Conservation (phyloP, 2,888 invertebrate genomes). For the Drosophila yooni region DNA sequence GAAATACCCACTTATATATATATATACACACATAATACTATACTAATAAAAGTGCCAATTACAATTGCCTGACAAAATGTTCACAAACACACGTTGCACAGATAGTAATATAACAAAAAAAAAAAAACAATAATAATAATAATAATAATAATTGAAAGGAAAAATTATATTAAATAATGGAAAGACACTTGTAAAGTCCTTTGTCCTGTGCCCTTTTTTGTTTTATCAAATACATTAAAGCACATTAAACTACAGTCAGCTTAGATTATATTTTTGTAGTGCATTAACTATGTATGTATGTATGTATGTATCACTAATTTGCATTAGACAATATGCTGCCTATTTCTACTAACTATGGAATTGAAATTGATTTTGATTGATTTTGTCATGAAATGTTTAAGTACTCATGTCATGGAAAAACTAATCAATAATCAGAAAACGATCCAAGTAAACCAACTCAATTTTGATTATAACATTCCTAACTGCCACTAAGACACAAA, state of each 20-base stretch:
- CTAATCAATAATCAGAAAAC: not conserved
- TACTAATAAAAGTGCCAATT: slow-evolving; percentile 71
- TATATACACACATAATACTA: slow-evolving; percentile 15
- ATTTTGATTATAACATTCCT: slow-evolving; percentile 11
- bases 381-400: not conserved
- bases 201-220: not conserved
- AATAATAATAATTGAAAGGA: slow-evolving; percentile 2
- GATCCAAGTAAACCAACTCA: not conserved
- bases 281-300: slow-evolving; percentile 6
- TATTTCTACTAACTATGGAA: slow-evolving; percentile 11
- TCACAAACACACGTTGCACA: slow-evolving; percentile 11
- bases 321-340: slow-evolving; percentile 23
- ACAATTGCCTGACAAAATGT: slow-evolving; percentile 63
- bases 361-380: slow-evolving; percentile 2
- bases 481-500: slow-evolving; percentile 28
- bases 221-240: slow-evolving; percentile 1
- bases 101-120: slow-evolving; percentile 21
- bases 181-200: slow-evolving; percentile 5
- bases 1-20: slow-evolving; percentile 12
- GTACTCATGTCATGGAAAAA: not conserved
- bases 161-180: not conserved
- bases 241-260: slow-evolving; percentile 5
- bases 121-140: not conserved
- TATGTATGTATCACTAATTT: not conserved
- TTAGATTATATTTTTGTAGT: slow-evolving; percentile 2